phyloP scores from a whole-genome alignment of 2,113 vertebrate species.

The Xiphophorus hellerii region DNA sequence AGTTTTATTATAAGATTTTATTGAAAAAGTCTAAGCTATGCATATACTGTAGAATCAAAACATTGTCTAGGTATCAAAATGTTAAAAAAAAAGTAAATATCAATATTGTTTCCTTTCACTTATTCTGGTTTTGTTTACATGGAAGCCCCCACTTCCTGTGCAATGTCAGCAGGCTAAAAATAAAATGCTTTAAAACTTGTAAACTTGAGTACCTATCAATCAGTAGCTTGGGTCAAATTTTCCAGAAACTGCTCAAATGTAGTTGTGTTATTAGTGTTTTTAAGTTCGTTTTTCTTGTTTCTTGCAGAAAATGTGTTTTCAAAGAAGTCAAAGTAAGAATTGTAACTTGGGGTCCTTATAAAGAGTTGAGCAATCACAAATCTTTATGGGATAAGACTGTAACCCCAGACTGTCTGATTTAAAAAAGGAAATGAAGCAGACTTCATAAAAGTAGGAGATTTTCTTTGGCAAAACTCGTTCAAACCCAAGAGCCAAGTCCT shows the following conservation, averaged over 20 bases:
- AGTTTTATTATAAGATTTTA: background rate
- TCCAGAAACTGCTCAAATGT: background rate
- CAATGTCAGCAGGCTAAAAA: too few species aligned
- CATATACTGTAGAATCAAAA: too few species aligned
- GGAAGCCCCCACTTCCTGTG: too few species aligned
- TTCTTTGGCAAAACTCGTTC: background rate
- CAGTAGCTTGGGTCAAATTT: background rate
- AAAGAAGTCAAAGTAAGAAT: background rate
- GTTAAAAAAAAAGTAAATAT: too few species aligned
- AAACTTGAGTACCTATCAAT: too few species aligned
- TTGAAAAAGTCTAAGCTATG: background rate
- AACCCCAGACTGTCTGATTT: conserved; percentile 6
- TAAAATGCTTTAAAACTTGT: too few species aligned
- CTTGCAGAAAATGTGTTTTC: conserved; percentile 3
- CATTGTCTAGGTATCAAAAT: too few species aligned
- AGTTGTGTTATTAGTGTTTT: background rate
- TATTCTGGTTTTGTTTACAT: too few species aligned
- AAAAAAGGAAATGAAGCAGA: conserved; percentile 1
- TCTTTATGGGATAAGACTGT: conserved; percentile 5
- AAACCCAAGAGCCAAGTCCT: conserved; percentile 32
- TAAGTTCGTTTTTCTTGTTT: background rate
- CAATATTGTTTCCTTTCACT: too few species aligned
- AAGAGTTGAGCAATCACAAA: background rate
- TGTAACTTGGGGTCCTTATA: background rate
- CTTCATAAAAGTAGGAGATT: background rate